Evolutionary conservation across 53 echinoderm and acorn worm genomes (phyloP).

Genomic region (Apostichopus leukothele): DNA sequence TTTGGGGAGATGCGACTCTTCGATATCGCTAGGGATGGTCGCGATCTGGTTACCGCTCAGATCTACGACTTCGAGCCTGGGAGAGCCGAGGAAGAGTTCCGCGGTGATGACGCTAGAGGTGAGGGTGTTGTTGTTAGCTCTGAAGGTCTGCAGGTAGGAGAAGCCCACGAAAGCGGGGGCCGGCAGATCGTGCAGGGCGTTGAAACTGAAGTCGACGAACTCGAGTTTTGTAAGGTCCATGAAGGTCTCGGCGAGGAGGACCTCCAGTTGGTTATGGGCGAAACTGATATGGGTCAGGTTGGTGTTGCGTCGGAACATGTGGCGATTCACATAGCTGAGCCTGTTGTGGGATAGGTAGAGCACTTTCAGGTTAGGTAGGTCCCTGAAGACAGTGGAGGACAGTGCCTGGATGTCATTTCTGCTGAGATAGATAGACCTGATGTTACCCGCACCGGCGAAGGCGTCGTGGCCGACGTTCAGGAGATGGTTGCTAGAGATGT

Average conservation of each 20-base stretch:
- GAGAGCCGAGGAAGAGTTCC: not conserved
- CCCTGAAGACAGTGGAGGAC: slow-evolving; percentile 18
- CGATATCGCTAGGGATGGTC: not conserved
- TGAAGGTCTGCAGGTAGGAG: slow-evolving; percentile 27
- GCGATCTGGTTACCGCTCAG: slow-evolving; percentile 31
- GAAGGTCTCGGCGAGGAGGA: slow-evolving; percentile 13
- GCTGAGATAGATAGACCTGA: slow-evolving; percentile 55
- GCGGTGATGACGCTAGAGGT: not conserved
- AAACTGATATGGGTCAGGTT: slow-evolving; percentile 43
- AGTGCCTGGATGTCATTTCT: slow-evolving; percentile 46
- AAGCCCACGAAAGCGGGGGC: slow-evolving; percentile 11
- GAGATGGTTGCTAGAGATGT: slow-evolving; percentile 48
- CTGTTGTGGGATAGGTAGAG: slow-evolving; percentile 54
- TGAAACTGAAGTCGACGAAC: slow-evolving; percentile 44
- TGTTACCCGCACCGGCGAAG: slow-evolving; percentile 53
- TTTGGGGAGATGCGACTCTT: not conserved
- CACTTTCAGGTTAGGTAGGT: slow-evolving; percentile 18
- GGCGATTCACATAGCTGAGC: slow-evolving; percentile 39
- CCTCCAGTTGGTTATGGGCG: slow-evolving; percentile 9
- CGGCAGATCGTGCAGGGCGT: slow-evolving; percentile 1
- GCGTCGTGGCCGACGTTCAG: slow-evolving; percentile 19
- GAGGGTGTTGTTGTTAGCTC: slow-evolving; percentile 11
- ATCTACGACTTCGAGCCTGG: not conserved
- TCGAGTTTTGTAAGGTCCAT: not conserved
- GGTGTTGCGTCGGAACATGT: slow-evolving; percentile 43